Conservation (phyloP, 2,888 invertebrate genomes). For the Epinotia ramella region DNA sequence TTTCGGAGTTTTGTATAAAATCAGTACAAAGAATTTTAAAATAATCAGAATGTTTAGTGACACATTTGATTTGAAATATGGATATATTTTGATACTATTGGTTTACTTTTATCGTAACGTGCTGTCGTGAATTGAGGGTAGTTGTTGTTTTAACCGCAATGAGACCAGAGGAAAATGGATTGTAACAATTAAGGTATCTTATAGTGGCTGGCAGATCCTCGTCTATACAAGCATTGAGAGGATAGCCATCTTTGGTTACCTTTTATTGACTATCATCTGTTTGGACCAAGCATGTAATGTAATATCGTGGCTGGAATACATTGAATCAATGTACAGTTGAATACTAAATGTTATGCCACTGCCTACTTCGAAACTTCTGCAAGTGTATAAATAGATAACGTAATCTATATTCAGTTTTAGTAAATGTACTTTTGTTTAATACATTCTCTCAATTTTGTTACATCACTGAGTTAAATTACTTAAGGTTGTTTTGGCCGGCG, state of each 20-base stretch:
- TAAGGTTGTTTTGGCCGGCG: slow-evolving; percentile 55
- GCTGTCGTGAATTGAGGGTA: slow-evolving; percentile 50
- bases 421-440: slow-evolving; percentile 47
- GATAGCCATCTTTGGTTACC: slow-evolving; percentile 1
- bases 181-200: slow-evolving; percentile 16
- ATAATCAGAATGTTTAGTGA: slow-evolving; percentile 53
- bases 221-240: not conserved
- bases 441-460: slow-evolving; percentile 53
- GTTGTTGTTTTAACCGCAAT: slow-evolving; percentile 50
- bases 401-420: slow-evolving; percentile 53
- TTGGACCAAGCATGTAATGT: slow-evolving; percentile 71
- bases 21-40: slow-evolving; percentile 80
- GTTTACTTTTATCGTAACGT: slow-evolving; percentile 66
- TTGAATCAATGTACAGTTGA: slow-evolving; percentile 56
- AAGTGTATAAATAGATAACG: slow-evolving; percentile 59
- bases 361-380: slow-evolving; percentile 58
- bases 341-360: slow-evolving; percentile 63
- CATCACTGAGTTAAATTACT: slow-evolving; percentile 59
- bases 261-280: slow-evolving; percentile 46
- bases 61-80: slow-evolving; percentile 66
- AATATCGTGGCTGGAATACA: slow-evolving; percentile 44
- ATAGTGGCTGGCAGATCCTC: slow-evolving; percentile 16
- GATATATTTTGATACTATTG: slow-evolving; percentile 78
- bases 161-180: slow-evolving; percentile 14
- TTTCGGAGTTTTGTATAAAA: slow-evolving; percentile 74